Evolutionary conservation across 2,888 invertebrate genomes (phyloP).

Genomic region (Tortrix viridana): DNA sequence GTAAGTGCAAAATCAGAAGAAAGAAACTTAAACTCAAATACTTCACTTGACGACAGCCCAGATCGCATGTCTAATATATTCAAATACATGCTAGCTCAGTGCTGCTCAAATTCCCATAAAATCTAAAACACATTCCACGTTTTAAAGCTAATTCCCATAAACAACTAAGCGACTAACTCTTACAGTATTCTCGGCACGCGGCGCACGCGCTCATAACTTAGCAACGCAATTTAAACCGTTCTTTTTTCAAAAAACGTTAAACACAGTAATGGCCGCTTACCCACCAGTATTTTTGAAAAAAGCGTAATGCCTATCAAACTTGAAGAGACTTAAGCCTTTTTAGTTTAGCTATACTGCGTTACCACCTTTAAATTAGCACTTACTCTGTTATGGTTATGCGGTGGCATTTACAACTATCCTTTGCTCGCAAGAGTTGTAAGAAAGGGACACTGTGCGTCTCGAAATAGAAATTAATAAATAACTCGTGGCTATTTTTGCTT

Average conservation of each 20-base stretch:
- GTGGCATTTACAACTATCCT: neutral
- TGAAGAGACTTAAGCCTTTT: neutral
- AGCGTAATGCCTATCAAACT: neutral
- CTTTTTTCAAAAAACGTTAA: constrained; percentile 15
- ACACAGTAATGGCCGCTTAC: constrained; percentile 13
- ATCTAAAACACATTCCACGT: constrained; percentile 9
- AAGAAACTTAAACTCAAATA: too few species aligned
- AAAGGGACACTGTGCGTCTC: neutral
- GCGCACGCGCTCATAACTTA: constrained; percentile 23
- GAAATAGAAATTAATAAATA: constrained; percentile 5
- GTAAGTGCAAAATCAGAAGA: too few species aligned
- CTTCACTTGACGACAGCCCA: too few species aligned
- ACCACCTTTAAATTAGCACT: constrained; percentile 26
- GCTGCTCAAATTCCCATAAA: constrained; percentile 4
- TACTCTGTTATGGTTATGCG: constrained; percentile 13
- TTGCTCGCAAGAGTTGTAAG: neutral
- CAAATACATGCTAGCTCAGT: too few species aligned
- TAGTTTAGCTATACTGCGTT: neutral
- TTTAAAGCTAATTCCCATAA: constrained; percentile 25
- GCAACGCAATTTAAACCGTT: constrained; percentile 18
- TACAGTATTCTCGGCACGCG: constrained; percentile 22
- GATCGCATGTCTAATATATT: too few species aligned
- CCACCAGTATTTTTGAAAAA: neutral
- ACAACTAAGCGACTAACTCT: constrained; percentile 15
- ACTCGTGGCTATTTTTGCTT: constrained; percentile 17